Evolutionary conservation across 1,140 invertebrate genomes (phyloP).

Genomic region (Drosophila ercepeae): DNA sequence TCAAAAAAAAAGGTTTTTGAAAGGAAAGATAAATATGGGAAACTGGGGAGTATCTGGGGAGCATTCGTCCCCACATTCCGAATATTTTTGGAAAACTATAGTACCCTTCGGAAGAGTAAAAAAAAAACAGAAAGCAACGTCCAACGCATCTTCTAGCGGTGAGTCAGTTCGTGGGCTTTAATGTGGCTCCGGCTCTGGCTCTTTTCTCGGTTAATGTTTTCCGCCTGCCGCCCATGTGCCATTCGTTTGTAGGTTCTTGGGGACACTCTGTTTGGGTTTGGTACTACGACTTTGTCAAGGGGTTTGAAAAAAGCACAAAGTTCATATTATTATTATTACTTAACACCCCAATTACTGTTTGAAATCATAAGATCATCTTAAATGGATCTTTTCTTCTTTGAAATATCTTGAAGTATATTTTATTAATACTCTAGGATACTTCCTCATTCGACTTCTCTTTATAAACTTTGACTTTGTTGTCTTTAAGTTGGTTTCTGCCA

Average conservation of each 20-base stretch:
- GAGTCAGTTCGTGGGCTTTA: constrained; percentile 60
- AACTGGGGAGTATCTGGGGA: no score
- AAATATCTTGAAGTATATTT: neutral
- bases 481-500: constrained; percentile 43
- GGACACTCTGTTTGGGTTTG: constrained; percentile 4
- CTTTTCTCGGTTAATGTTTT: constrained; percentile 50
- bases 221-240: constrained; percentile 64
- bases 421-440: constrained; percentile 6
- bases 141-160: constrained; percentile 70
- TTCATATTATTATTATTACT: no score
- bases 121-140: constrained; percentile 15
- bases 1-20: neutral
- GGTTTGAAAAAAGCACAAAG: neutral
- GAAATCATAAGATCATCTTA: no score
- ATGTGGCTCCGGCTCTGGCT: constrained; percentile 6
- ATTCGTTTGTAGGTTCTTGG: constrained; percentile 19
- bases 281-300: neutral
- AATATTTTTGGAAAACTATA: no score
- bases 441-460: neutral
- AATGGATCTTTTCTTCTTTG: neutral
- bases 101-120: neutral
- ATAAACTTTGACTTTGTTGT: neutral
- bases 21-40: no score
- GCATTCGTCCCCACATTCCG: no score
- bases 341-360: neutral